Percentiles rank a stretch among this genome's conserved stretches.
These are phyloP conservation scores for Misgurnus anguillicaudatus DNA, from an alignment of 2,113 vertebrate species.

Conservation along the genomic window DNA sequence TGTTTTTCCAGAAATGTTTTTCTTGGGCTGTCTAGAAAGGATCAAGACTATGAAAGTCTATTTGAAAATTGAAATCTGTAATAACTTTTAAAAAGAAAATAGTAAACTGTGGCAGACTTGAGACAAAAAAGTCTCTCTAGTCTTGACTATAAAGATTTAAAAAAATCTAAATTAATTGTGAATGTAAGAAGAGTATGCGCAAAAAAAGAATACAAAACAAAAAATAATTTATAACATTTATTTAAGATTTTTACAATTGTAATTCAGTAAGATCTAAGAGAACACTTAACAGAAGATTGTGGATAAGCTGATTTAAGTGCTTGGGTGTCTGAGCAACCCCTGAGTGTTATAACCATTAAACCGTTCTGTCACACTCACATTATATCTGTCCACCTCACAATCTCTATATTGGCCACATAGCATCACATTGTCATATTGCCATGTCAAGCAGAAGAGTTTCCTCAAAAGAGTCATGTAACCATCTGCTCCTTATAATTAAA, in stretches of 20 bases:
- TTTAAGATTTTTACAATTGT: conserved; percentile 3
- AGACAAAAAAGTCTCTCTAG: no score
- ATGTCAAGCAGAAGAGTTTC: neutral
- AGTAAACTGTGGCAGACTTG: no score
- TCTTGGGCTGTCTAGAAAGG: no score
- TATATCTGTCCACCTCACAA: neutral
- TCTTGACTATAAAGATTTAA: no score
- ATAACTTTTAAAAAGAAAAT: no score
- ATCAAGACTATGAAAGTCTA: no score
- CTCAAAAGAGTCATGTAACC: neutral
- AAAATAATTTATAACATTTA: neutral
- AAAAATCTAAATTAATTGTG: no score
- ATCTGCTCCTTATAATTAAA: neutral
- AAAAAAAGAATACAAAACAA: neutral
- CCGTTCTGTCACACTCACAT: neutral
- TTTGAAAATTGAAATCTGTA: no score
- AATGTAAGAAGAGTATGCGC: neutral
- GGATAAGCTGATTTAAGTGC: conserved; percentile 10
- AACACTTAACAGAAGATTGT: no score
- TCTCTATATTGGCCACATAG: neutral
- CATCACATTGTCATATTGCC: neutral
- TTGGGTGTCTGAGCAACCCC: conserved; percentile 23
- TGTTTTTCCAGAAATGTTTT: no score
- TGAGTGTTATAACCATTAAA: conserved; percentile 16
- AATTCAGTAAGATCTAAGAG: neutral